Base-by-base conservation (phyloP, 2,888 invertebrate genomes). In the Isoperla grammatica region DNA sequence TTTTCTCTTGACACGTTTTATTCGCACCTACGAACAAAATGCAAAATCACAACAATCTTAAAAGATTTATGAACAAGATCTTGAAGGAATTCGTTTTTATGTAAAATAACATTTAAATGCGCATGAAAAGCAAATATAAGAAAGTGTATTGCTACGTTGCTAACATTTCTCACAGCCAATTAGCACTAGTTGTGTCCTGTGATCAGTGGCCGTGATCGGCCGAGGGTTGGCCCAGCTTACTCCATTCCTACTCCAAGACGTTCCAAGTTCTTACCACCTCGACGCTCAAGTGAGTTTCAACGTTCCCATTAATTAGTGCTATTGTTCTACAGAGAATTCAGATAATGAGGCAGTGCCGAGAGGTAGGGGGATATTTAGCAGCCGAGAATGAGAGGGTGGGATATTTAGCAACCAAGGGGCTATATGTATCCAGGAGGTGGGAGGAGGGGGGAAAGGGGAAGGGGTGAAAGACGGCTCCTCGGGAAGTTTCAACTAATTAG, bases 311-410 rank as follows among this genome's bases (percentile, higher is more conserved):
- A 63, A 63, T 63, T 63, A 63, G 63, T 58, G 50, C 61, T 63
- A 63, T 63, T 63, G 63, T 63, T 63, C 63, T 63, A 61, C 56
- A 49, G 63, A 63, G 63, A 63, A 63, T 63, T 63, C 63, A 61
- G 63, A 63, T 61, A 61, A 63, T 61, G 63, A 63, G 63, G 57
- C 60, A 48, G 59, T 53, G 59, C 49, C 17, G n/a, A 23, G 46
- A 40, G 59, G 61, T 22, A 29, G 57, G 37, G 54, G 48, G 48
- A 48, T 61, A 61, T 61, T 61, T 61, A 61, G 61, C 61, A 53
- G 48, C 57, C 45, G 42, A 57, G 43, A 46, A 48, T 35, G 12
- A 46, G 50, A 39, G 57, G 57, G 57, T 57, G 54, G 54, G 59
- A 60, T 60, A 60, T 60, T 60, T 60, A 60, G 56, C 59, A 60